A percentile compares a stretch with the other conserved stretches of the same genome.
Conservation (phyloP, 2,113 vertebrate species). For the Numida meleagris region DNA sequence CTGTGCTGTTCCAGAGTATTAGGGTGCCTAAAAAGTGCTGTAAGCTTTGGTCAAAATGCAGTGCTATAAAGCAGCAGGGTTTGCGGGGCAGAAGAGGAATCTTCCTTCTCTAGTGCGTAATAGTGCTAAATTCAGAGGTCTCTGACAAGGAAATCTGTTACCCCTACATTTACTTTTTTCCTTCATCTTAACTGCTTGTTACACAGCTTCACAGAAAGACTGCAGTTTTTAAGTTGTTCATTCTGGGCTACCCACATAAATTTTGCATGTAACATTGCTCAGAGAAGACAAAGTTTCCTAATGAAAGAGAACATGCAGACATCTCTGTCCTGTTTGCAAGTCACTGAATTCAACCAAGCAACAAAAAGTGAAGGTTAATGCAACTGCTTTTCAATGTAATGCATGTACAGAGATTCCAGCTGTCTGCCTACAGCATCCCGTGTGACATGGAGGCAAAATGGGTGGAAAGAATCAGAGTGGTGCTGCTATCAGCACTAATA, state of each 20-base stretch:
- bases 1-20: background rate
- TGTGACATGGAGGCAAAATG: background rate
- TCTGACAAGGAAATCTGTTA: background rate
- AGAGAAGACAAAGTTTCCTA: background rate
- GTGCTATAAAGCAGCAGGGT: background rate
- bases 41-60: background rate
- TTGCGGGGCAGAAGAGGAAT: background rate
- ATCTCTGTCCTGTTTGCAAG: background rate
- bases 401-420: background rate
- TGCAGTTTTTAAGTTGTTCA: background rate
- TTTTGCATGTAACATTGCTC: background rate
- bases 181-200: background rate
- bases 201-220: background rate
- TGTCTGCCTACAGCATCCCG: background rate
- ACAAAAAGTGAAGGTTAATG: background rate
- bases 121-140: background rate
- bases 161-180: accelerated
- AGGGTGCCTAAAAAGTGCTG: background rate
- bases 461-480: background rate
- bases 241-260: background rate
- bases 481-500: background rate
- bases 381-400: background rate
- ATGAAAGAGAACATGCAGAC: background rate
- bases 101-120: background rate
- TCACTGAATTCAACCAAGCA: background rate